Conservation (phyloP, 2,797 vertebrate genomes). For the Arrhamphus sclerolepis region DNA sequence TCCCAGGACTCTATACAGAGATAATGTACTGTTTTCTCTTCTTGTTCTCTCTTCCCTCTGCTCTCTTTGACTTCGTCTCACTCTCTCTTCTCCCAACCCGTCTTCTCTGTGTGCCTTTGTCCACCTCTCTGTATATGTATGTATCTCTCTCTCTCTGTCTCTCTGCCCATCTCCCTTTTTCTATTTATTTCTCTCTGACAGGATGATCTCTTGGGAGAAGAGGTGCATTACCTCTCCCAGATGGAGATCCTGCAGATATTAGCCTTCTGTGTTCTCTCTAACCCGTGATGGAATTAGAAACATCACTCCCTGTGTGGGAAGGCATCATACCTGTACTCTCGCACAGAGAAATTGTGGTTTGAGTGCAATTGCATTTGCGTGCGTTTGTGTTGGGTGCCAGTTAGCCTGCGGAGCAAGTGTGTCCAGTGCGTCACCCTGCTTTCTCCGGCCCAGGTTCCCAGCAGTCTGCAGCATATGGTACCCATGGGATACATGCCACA, state of each 20-base stretch:
- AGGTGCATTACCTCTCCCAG: slow-evolving; percentile 65
- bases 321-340: slow-evolving; percentile 30
- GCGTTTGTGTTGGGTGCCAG: slow-evolving; percentile 61
- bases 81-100: not conserved
- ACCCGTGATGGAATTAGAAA: slow-evolving; percentile 68
- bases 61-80: slow-evolving; percentile 30
- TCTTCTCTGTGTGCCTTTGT: slow-evolving; percentile 1
- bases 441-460: slow-evolving; percentile 62
- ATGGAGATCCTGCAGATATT: slow-evolving; percentile 73
- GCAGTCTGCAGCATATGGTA: slow-evolving; percentile 76
- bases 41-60: slow-evolving; percentile 11
- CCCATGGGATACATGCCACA: slow-evolving; percentile 69
- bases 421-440: slow-evolving; percentile 72
- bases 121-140: slow-evolving; percentile 9
- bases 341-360: slow-evolving; percentile 28
- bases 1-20: slow-evolving; percentile 67
- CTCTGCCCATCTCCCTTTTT: slow-evolving; percentile 18
- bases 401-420: slow-evolving; percentile 58
- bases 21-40: slow-evolving; percentile 64
- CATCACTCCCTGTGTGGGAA: slow-evolving; percentile 43
- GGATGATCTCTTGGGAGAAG: slow-evolving; percentile 62
- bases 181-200: slow-evolving; percentile 60
- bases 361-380: slow-evolving; percentile 26
- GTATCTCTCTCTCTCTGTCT: slow-evolving; percentile 16
- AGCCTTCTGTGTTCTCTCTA: slow-evolving; percentile 64